These are phyloP conservation scores for Xerus rutilus DNA, from an alignment of 2,797 vertebrate species.

Conservation along the genomic window DNA sequence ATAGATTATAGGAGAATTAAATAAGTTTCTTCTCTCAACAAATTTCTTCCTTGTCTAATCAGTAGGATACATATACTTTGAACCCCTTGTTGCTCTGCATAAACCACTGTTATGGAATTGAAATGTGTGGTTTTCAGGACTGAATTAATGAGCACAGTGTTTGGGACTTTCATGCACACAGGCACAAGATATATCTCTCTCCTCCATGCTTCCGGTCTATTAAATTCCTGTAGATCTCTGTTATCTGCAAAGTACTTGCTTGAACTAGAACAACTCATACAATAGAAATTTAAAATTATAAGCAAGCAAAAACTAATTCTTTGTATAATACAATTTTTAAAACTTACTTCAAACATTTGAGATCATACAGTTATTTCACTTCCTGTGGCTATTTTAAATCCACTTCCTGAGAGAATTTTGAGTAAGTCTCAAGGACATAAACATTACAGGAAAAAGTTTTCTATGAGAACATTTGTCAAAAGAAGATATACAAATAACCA, in stretches of 20 bases:
- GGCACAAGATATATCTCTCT: background rate
- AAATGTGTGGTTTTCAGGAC: background rate
- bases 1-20: background rate
- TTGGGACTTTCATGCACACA: background rate
- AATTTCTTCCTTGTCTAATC: background rate
- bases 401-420: background rate
- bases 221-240: background rate
- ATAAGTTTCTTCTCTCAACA: background rate
- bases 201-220: background rate
- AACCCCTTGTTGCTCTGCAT: background rate
- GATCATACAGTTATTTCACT: background rate
- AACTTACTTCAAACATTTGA: background rate
- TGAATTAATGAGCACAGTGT: background rate
- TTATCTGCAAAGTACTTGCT: background rate
- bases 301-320: background rate
- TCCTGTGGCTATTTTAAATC: conserved; percentile 28
- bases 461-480: background rate
- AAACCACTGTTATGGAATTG: background rate
- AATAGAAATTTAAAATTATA: conserved; percentile 15
- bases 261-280: background rate
- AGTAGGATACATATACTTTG: background rate
- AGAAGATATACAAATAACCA: background rate
- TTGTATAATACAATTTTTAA: background rate
- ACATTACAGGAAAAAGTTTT: background rate
- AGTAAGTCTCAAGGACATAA: background rate